Evolutionary conservation across 2,888 invertebrate genomes (phyloP), one percentile per base, ranked within the genome.

Genomic region (Argynnis bischoffii): DNA sequence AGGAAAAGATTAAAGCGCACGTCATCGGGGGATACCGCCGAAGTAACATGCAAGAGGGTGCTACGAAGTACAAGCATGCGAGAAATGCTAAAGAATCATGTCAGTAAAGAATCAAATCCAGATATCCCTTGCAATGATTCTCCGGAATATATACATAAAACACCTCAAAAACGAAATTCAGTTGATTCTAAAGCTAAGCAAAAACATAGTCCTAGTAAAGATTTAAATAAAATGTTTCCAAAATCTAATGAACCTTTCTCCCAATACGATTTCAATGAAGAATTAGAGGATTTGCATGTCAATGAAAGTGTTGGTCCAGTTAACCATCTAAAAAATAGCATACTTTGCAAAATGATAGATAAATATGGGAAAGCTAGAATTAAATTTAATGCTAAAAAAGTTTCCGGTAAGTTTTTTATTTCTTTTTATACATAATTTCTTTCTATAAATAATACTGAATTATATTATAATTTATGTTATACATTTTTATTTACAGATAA

Each of bases 301-400:
- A 63, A 48, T 55, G 55, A 57, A 16, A 55, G 55, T 53, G 35
- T 2, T 41, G 48, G 41, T 21, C 31, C 54, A 69, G 41, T 18
- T 11, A 67, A 31, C 55, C 66, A 70, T 55, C 69, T 70, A 50
- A 72, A 80, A 68, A 76, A 86, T 16, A 86, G 86, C 70, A 78
- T 88, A 67, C 75, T 91, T 50, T 88, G 87, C 77, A 72, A 67
- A 50, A 85, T 86, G 83, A 75, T 91, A 71, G 79, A 86, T 55
- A 88, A 84, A 77, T 81, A 87, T 79, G 86, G 82, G 21, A 78
- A 75, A 50, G 71, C 72, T 56, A 68, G 67, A 63, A 69, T 79
- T 2, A 81, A 75, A 75, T 75, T 60, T 51, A 35, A 53, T 16
- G 67, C 75, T 14, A 82, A 79, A 63, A 85, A 84, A 77, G 64